Evolutionary conservation across 2,888 invertebrate genomes (phyloP).

Genomic region (Ennomos quercinarius): DNA sequence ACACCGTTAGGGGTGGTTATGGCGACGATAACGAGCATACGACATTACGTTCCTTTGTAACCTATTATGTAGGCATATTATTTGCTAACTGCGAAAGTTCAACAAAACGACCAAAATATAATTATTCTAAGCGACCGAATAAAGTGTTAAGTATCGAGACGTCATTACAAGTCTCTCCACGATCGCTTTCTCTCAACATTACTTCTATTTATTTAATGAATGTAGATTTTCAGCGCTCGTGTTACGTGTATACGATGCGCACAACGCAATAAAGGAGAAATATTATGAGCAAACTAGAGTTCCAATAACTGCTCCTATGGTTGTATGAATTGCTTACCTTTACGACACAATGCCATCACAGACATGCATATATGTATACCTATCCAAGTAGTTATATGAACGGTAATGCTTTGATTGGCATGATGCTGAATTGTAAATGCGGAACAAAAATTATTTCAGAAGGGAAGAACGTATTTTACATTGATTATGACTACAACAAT

Average conservation of each 20-base stretch:
- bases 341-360: too few relatives aligned
- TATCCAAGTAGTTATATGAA: too few relatives aligned
- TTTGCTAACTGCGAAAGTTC: slow-evolving; percentile 34
- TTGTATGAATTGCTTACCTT: too few relatives aligned
- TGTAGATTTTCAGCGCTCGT: slow-evolving; percentile 6
- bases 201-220: slow-evolving; percentile 41
- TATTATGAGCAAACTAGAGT: background rate
- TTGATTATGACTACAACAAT: too few relatives aligned
- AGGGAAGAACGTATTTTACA: too few relatives aligned
- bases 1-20: background rate
- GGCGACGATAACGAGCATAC: slow-evolving; percentile 1
- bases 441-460: too few relatives aligned
- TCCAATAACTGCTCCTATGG: too few relatives aligned
- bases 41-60: slow-evolving; percentile 13
- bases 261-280: background rate
- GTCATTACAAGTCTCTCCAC: slow-evolving; percentile 47
- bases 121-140: slow-evolving; percentile 38
- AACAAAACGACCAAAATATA: slow-evolving; percentile 40
- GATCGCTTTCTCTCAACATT: slow-evolving; percentile 46
- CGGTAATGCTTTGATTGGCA: too few relatives aligned
- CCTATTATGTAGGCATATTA: slow-evolving; percentile 20
- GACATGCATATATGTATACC: too few relatives aligned
- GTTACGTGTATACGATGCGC: background rate
- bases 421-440: too few relatives aligned
- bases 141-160: slow-evolving; percentile 41